These are phyloP conservation scores for Cyprinodon diabolis DNA, from an alignment of 2,797 vertebrate species.

Conservation along the genomic window DNA sequence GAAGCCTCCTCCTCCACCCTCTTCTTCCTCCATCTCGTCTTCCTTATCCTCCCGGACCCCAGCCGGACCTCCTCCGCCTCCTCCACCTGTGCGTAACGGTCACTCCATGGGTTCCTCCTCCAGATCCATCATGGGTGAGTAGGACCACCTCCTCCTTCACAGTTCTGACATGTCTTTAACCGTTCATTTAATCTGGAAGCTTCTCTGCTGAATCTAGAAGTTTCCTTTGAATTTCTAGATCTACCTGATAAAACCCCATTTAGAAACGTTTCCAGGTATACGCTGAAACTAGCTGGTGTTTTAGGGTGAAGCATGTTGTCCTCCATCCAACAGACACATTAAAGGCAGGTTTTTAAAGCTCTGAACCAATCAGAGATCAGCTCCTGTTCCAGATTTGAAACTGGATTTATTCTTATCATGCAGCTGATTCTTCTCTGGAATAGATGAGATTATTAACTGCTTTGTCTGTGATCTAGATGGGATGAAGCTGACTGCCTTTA, in stretches of 20 bases:
- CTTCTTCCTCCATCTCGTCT: constrained; percentile 73
- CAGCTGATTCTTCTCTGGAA: background rate
- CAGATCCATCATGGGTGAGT: constrained; percentile 88
- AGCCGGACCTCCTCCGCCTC: constrained; percentile 87
- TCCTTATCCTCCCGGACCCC: constrained; percentile 82
- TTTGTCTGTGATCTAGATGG: constrained; percentile 11
- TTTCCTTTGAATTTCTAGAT: no score
- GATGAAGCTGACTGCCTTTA: background rate
- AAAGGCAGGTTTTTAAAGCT: background rate
- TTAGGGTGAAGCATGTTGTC: background rate
- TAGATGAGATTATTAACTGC: background rate
- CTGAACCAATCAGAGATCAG: background rate
- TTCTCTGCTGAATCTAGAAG: no score
- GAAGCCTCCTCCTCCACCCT: constrained; percentile 81
- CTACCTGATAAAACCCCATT: no score
- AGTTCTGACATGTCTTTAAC: no score
- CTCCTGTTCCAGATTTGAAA: background rate
- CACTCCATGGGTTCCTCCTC: constrained; percentile 81
- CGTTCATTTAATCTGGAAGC: no score
- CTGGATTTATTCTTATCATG: background rate
- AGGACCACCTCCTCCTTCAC: background rate
- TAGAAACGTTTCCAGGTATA: no score
- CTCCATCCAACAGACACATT: no score
- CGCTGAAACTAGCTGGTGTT: no score
- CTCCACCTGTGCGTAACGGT: constrained; percentile 91